Base-by-base conservation (phyloP, 2,113 vertebrate genomes). In the Peucedramus taeniatus region DNA sequence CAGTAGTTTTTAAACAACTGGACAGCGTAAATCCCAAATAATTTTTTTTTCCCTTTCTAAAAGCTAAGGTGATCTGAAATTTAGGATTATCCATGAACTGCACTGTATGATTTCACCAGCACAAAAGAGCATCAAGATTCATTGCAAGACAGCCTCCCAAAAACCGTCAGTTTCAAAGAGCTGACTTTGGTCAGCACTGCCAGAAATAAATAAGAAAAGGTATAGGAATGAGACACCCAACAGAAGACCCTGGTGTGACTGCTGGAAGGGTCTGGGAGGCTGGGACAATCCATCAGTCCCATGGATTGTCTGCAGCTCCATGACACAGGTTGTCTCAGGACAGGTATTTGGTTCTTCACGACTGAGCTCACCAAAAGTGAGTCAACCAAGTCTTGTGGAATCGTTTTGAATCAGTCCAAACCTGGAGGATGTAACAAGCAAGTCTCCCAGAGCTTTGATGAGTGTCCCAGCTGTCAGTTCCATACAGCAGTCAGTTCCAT, bases 171-270 rank as follows among this genome's bases (percentile, higher is more conserved):
- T 93, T 94, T 89, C 35, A 53, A 90, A 95, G 14, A 53, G 64
- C 5, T 17, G 69, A 82, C 79, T 90, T 81, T 31, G 54, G 82
- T 71, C 94, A 97, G 53, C 70, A 93, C 33, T 77, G 26, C 63
- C 49, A 96, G 66, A 96, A 94, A 92, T 90, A 96, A 94, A 90
- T 95, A 96, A 93, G 56, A 87, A 76, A 76, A 75, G 60, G 65
- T 56, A 71, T 12, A 75, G 53, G 54, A 90, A 70, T 51, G 65
- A 88, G 35, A 87, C 68, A 90, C 61, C 66, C 82, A 68, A 23
- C 27, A 76, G 80, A 66, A 82, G 71, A 83, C 24, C 15, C 7
- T 9, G 14, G n/a, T 5, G 45, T 47, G 59, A 40, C 83, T 69
- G 64, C 82, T 88, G 63, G 63, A 69, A 70, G 60, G 61, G 24